These are phyloP conservation scores for Poeciliopsis prolifica DNA, from an alignment of 2,113 vertebrate species.

Conservation along the genomic window DNA sequence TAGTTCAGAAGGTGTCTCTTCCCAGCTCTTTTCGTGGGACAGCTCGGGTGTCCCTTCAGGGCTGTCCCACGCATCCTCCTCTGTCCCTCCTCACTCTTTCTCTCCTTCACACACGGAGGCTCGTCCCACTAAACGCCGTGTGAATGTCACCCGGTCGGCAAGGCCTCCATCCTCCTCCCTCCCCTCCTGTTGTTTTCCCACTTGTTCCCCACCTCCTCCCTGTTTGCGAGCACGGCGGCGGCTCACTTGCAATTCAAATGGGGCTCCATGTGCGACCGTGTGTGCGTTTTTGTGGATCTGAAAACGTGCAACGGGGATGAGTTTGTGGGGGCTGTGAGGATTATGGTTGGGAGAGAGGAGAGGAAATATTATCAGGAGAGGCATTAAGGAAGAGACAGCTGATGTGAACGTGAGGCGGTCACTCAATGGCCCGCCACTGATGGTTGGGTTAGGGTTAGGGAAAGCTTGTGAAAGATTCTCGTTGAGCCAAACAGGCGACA, in stretches of 20 bases:
- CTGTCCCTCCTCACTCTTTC: conserved; percentile 31
- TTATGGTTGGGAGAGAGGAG: conserved; percentile 50
- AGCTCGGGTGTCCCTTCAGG: conserved; percentile 62
- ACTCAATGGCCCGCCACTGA: not conserved
- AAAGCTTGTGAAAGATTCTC: not conserved
- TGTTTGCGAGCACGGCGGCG: conserved; percentile 46
- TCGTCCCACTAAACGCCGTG: conserved; percentile 51
- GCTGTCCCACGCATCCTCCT: conserved; percentile 25
- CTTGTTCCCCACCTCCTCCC: conserved; percentile 54
- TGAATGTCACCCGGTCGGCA: conserved; percentile 61
- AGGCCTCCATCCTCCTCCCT: not conserved
- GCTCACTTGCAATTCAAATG: conserved; percentile 71
- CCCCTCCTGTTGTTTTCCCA: conserved; percentile 23
- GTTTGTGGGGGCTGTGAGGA: conserved; percentile 68
- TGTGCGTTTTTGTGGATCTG: conserved; percentile 53
- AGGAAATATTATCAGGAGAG: conserved; percentile 31
- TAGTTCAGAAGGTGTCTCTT: conserved; percentile 49
- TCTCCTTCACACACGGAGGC: conserved; percentile 57
- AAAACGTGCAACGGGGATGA: conserved; percentile 63
- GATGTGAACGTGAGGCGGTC: conserved; percentile 60
- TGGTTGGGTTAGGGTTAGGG: not conserved
- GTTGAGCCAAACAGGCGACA: not conserved
- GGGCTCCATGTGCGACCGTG: conserved; percentile 61
- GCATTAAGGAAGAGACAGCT: conserved; percentile 28
- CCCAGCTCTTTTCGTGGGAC: conserved; percentile 1